Evolutionary conservation across 2,888 invertebrate species (phyloP), one percentile per base, ranked within the genome.

Genomic region (Psococerastis gibbosa): DNA sequence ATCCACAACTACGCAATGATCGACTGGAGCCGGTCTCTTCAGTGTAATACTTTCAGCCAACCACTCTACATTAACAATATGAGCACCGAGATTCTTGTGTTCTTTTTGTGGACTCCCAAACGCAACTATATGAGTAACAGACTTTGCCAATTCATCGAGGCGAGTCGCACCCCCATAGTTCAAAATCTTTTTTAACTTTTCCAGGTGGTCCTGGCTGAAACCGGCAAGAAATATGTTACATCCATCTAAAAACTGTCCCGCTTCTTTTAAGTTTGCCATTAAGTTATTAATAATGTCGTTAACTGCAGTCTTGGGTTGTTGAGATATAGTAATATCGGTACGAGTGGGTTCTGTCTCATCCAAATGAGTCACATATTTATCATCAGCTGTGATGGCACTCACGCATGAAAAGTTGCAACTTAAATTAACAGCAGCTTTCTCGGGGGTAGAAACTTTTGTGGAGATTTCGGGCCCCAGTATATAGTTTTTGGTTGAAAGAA

Each of bases 231-330:
- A 66, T 60, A 84, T 81, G 61, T 78, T 81, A 57, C 87, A 91
- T 41, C 89, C 89, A 64, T 92, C 91, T 45, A 92, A 71, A 57
- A 88, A 88, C 46, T 74, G 67, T 23, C 85, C 88, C 48, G 77
- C 78, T 56, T 70, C 71, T 6, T 9, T 13, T 16, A 6, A n/a
- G 15, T 15, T 23, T 3, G 27, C 16, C 3, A 20, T 17, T 3
- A 23, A 34, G 22, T 43, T 20, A 15, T 13, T 2, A 9, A 56
- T 41, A 22, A 52, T 57, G 46, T 61, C 60, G 31, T 59, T 55
- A 2, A 61, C 48, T 6, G 51, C 47, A 43, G 44, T 48, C 49
- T 51, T 23, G 43, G 49, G 33, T 43, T 49, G 20, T 18, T 38
- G 38, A 20, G 20, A 20, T 20, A 4, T 6, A 18, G 38, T 17